These are phyloP conservation scores for Pecten maximus DNA, from an alignment of 2,888 invertebrate species.

Conservation along the genomic window DNA sequence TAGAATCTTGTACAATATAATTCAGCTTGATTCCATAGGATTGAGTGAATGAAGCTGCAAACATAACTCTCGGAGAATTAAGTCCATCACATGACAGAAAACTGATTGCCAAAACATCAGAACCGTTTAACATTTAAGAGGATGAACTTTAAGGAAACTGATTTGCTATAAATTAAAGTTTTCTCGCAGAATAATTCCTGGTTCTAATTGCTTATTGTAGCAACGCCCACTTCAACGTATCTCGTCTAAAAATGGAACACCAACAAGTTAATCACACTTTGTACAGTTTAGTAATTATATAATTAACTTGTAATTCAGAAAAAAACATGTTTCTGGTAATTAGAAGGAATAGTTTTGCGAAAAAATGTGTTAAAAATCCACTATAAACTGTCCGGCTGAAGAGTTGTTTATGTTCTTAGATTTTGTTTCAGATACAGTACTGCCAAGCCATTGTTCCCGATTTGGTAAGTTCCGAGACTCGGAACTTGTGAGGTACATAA, in stretches of 20 bases:
- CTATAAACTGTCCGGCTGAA: neutral
- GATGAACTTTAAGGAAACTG: neutral
- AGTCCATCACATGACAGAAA: no score
- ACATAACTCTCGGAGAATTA: no score
- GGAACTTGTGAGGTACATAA: neutral
- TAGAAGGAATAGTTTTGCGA: neutral
- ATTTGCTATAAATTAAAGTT: neutral
- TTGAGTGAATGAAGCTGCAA: no score
- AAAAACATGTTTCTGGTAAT: neutral
- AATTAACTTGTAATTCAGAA: neutral
- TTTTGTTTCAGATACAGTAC: no score
- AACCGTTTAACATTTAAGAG: constrained; percentile 1
- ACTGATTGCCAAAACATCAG: neutral
- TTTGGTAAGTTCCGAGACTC: neutral
- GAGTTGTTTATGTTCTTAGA: neutral
- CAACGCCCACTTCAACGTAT: neutral
- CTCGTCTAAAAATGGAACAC: neutral
- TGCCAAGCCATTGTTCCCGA: neutral
- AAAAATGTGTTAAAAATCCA: neutral
- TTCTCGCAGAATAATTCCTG: neutral
- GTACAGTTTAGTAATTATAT: neutral
- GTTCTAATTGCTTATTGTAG: neutral
- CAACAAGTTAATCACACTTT: neutral
- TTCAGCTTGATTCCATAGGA: no score
- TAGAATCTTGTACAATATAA: no score